Evolutionary conservation across 2,888 invertebrate species (phyloP).

Genomic region (Hybos culiciformis): DNA sequence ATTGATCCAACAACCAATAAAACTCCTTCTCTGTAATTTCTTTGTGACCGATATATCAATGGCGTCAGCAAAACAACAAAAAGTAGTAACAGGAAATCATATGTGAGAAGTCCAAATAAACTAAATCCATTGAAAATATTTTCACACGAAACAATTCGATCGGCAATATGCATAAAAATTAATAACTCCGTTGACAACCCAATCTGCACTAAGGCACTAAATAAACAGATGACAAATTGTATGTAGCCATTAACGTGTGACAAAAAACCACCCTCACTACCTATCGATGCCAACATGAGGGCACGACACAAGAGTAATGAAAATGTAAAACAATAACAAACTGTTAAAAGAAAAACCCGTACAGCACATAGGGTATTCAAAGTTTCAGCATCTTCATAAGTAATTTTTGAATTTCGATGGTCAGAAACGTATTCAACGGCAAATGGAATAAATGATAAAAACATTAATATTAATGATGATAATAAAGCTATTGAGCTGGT

Average conservation of each 20-base stretch:
- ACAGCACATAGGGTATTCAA: constrained; percentile 40
- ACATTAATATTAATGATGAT: constrained; percentile 38
- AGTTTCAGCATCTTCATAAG: constrained; percentile 30
- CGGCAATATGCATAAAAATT: constrained; percentile 35
- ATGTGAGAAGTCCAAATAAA: constrained; percentile 41
- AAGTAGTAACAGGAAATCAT: constrained; percentile 46
- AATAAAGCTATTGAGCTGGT: constrained; percentile 38
- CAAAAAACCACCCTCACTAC: constrained; percentile 49
- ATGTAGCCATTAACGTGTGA: constrained; percentile 57
- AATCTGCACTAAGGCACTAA: constrained; percentile 47
- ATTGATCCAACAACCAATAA: constrained; percentile 42
- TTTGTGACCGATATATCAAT: constrained; percentile 46
- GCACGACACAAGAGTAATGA: constrained; percentile 49
- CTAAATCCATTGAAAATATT: constrained; percentile 38
- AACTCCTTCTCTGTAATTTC: constrained; percentile 55
- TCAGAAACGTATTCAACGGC: constrained; percentile 37
- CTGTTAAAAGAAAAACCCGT: constrained; percentile 43
- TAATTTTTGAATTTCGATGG: constrained; percentile 30
- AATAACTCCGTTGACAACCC: constrained; percentile 39
- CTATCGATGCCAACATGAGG: constrained; percentile 51
- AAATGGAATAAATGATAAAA: constrained; percentile 39
- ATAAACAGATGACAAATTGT: constrained; percentile 48
- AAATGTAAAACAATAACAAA: constrained; percentile 48
- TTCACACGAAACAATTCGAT: constrained; percentile 37
- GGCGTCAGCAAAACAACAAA: constrained; percentile 44